These are phyloP conservation scores for Chloropsis hardwickii DNA, from an alignment of 2,113 vertebrate species.

Conservation along the genomic window DNA sequence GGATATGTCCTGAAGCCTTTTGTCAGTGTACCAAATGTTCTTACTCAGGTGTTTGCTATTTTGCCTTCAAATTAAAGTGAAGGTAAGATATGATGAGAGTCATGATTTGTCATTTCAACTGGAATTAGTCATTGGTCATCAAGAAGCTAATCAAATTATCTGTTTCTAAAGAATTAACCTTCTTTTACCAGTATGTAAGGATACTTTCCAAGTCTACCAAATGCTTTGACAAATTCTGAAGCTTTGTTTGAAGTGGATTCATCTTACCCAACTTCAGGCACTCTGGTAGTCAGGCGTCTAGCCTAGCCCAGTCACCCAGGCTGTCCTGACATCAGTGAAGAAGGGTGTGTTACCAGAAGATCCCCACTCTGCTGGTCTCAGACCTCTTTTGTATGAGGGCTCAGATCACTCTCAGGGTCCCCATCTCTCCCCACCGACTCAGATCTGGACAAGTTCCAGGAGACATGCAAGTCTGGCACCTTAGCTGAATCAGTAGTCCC, in stretches of 20 bases:
- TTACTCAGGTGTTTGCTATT: not conserved
- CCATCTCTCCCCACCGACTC: not conserved
- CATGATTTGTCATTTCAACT: constrained; percentile 23
- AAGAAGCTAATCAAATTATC: not conserved
- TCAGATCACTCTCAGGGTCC: not conserved
- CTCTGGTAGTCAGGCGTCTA: too few species aligned
- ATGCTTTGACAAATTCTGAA: not conserved
- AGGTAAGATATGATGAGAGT: not conserved
- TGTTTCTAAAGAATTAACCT: not conserved
- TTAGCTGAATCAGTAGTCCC: not conserved
- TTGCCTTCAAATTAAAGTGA: constrained; percentile 6
- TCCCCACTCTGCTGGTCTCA: not conserved
- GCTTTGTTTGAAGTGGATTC: not conserved
- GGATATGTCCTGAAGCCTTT: not conserved
- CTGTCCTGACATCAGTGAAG: not conserved
- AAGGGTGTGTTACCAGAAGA: not conserved
- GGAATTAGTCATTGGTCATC: constrained; percentile 42
- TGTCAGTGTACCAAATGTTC: not conserved
- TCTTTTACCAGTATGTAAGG: not conserved
- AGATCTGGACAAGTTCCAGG: not conserved
- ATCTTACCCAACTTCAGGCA: not conserved
- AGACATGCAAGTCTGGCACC: not conserved
- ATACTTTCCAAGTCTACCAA: not conserved
- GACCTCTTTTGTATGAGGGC: rapidly evolving
- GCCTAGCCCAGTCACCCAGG: not conserved